Conservation (phyloP, 2,888 invertebrate species). For the Timema podura region DNA sequence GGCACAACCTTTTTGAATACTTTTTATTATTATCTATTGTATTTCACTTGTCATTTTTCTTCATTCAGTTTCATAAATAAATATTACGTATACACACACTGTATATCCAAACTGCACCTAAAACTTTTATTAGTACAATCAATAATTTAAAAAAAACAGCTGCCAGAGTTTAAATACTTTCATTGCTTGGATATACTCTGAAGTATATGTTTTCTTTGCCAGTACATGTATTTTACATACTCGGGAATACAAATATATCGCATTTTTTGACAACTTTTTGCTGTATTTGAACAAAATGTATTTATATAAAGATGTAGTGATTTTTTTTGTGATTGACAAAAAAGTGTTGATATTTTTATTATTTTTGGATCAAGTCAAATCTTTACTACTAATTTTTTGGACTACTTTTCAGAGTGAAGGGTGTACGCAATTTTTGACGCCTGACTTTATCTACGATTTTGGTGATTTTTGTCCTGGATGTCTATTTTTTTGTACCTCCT, state of each 20-base stretch:
- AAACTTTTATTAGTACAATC: no score
- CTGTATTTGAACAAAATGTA: constrained; percentile 27
- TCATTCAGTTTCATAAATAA: constrained; percentile 26
- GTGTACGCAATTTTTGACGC: constrained; percentile 32
- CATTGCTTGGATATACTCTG: constrained; percentile 36
- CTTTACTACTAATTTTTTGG: constrained; percentile 31
- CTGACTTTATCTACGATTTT: constrained; percentile 31
- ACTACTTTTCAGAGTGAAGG: constrained; percentile 32
- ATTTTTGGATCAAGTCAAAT: constrained; percentile 13
- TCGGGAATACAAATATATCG: constrained; percentile 30
- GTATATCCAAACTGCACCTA: constrained; percentile 32
- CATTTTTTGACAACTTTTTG: constrained; percentile 29
- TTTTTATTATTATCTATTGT: constrained; percentile 31
- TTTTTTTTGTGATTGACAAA: constrained; percentile 25
- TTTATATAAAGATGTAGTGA: constrained; percentile 23
- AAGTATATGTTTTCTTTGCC: constrained; percentile 32
- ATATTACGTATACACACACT: constrained; percentile 31
- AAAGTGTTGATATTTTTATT: constrained; percentile 16
- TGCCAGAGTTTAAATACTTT: constrained; percentile 22
- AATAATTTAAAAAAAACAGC: constrained; percentile 8
- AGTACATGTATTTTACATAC: constrained; percentile 22
- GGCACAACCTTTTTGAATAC: constrained; percentile 51
- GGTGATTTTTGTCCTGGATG: constrained; percentile 31
- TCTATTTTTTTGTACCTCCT: constrained; percentile 33
- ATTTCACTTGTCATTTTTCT: constrained; percentile 32